Base-by-base conservation (phyloP, 2,888 invertebrate genomes). In the Eilema sororculum region DNA sequence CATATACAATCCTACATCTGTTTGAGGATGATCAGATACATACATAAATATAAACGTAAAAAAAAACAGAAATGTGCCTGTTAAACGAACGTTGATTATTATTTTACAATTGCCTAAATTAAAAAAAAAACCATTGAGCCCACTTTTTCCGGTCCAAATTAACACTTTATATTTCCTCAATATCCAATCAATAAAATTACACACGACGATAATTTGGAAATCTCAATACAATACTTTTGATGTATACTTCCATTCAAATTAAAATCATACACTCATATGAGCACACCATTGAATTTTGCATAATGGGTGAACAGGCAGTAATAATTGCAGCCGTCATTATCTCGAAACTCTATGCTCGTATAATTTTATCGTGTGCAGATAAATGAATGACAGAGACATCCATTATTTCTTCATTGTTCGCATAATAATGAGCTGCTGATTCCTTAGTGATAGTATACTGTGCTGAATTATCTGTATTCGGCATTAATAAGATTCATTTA, bases 261-360 rank as follows among this genome's bases (percentile, higher is more conserved):
- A 82, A 82, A 82, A 78, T 76, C 57, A 65, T 67, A 76, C 81
- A 76, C 62, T 73, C 68, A 70, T 69, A 78, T 69, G 62, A 41
- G 67, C 71, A 70, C 59, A 67, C 65, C 68, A 78, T 81, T 82
- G 73, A 82, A 70, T 30, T 41, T 61, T 65, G 66, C 68, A 75
- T 81, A 83, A 82, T 82, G 82, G 75, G 22, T 77, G 81, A 79
- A 60, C 69, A 80, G 72, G 59, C 74, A 81, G 67, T 52, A 74
- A 79, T 82, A 80, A 82, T 81, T 83, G 73, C 81, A 73, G 58
- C 56, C 79, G 58, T 81, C 83, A 79, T 82, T 82, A 81, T 82
- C 76, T 83, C 74, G 69, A 71, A 74, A 37, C 65, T 72, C 65
- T 70, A 72, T 75, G 67, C 73, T 56, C 63, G 52, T 71, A 75